Percentiles rank a stretch among this genome's conserved stretches.
Conservation (phyloP, 2,113 vertebrate species). For the Paracanthobrama guichenoti region DNA sequence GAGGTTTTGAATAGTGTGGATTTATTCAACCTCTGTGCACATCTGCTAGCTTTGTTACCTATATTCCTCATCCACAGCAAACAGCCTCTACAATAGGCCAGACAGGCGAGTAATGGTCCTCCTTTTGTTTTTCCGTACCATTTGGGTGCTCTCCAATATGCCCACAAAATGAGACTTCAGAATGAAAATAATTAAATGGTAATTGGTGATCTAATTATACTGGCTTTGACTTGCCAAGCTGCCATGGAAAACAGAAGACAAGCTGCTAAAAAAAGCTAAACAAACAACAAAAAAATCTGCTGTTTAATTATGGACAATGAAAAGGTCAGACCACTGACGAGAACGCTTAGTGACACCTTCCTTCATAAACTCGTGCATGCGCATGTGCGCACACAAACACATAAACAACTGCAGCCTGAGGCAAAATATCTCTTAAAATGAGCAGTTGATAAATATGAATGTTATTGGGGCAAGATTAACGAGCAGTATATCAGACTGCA, state of each 20-base stretch:
- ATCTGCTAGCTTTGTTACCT: slow-evolving; percentile 75
- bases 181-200: slow-evolving; percentile 83
- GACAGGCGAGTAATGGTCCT: slow-evolving; percentile 73
- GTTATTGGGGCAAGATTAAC: slow-evolving; percentile 19
- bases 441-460: slow-evolving; percentile 27
- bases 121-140: slow-evolving; percentile 73
- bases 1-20: not conserved
- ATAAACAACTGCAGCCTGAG: slow-evolving; percentile 15
- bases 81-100: slow-evolving; percentile 71
- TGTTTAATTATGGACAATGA: slow-evolving; percentile 77
- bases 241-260: slow-evolving; percentile 68
- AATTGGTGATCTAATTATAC: slow-evolving; percentile 85
- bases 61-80: slow-evolving; percentile 72
- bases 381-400: slow-evolving; percentile 3
- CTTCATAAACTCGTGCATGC: not conserved
- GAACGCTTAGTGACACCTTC: slow-evolving; percentile 75
- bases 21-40: slow-evolving; percentile 54
- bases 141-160: slow-evolving; percentile 75
- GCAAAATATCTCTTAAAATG: not conserved
- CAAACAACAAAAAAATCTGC: slow-evolving; percentile 70
- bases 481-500: not conserved
- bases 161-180: slow-evolving; percentile 79
- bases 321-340: slow-evolving; percentile 82
- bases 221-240: slow-evolving; percentile 77
- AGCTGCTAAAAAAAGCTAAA: slow-evolving; percentile 60